Evolutionary conservation across 2,113 vertebrate species (phyloP).

Genomic region (Pampusana beccarii): DNA sequence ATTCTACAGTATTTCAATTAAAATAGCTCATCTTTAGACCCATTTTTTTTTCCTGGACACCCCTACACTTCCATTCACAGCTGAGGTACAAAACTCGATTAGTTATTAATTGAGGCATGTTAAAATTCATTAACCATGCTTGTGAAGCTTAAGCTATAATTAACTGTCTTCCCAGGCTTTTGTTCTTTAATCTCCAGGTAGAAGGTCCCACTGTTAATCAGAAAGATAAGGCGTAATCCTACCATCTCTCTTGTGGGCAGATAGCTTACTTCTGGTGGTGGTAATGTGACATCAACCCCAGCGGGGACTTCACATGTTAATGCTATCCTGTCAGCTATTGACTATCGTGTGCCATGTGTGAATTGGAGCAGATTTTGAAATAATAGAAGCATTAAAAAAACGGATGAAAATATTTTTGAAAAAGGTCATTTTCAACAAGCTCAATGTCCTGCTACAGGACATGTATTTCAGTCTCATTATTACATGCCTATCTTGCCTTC

Average conservation of each 20-base stretch:
- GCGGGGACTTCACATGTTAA: not conserved
- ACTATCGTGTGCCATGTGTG: not conserved
- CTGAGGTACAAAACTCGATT: slow-evolving; percentile 80
- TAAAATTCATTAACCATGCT: slow-evolving; percentile 87
- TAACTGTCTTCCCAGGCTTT: slow-evolving; percentile 82
- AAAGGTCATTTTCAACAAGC: not conserved
- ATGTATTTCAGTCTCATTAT: accelerated
- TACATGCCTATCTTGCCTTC: not conserved
- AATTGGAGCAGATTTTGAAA: not conserved
- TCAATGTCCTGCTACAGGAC: accelerated
- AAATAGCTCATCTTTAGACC: slow-evolving; percentile 1
- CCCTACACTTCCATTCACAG: slow-evolving; percentile 48
- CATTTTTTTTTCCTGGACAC: slow-evolving; percentile 32
- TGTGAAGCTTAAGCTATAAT: slow-evolving; percentile 82
- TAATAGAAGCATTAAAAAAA: not conserved
- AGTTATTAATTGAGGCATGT: slow-evolving; percentile 86
- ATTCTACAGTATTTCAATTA: slow-evolving; percentile 50
- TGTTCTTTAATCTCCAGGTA: slow-evolving; percentile 76
- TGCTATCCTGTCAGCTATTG: not conserved
- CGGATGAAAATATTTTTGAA: not conserved
- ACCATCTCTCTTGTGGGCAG: not conserved
- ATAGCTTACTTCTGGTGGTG: not conserved
- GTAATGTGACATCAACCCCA: not conserved
- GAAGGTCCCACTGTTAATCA: slow-evolving; percentile 68
- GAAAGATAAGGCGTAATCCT: not conserved